Percentiles rank a stretch among this genome's conserved stretches.
phyloP scores from a whole-genome alignment of 2,113 vertebrate species.

The Gallinago media region DNA sequence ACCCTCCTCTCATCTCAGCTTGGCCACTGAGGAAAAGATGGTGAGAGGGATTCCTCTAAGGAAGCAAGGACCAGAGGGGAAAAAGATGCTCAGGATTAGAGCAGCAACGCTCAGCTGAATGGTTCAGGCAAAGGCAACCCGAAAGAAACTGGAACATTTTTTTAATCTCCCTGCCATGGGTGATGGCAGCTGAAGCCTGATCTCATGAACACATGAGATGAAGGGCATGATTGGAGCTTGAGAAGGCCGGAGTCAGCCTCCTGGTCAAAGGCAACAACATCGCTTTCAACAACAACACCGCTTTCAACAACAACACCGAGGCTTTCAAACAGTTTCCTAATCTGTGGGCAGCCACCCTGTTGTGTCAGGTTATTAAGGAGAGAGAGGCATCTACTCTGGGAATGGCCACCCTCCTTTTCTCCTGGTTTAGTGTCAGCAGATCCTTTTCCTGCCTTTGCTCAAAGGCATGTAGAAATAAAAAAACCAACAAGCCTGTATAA shows the following conservation, averaged over 20 bases:
- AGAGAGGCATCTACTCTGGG: background rate
- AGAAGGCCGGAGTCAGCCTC: background rate
- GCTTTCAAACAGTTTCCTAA: slow-evolving; percentile 26
- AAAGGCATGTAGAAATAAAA: background rate
- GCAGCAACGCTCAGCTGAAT: background rate
- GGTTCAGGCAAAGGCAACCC: background rate
- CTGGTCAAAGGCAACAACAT: background rate
- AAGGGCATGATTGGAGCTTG: background rate
- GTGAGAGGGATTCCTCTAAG: background rate
- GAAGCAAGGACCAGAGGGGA: fast-evolving
- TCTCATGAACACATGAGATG: fast-evolving
- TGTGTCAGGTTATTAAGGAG: background rate
- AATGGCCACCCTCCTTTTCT: background rate
- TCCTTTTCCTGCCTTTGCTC: background rate
- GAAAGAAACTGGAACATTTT: background rate
- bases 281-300: background rate
- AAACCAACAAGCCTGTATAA: background rate
- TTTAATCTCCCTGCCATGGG: fast-evolving
- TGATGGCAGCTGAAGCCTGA: fast-evolving
- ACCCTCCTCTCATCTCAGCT: background rate
- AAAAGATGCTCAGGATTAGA: background rate
- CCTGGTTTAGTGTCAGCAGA: background rate
- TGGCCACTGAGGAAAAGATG: background rate
- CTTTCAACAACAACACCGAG: background rate
- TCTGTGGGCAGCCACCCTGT: background rate